Conservation (phyloP, 2,797 vertebrate species). For the Crenichthys baileyi region DNA sequence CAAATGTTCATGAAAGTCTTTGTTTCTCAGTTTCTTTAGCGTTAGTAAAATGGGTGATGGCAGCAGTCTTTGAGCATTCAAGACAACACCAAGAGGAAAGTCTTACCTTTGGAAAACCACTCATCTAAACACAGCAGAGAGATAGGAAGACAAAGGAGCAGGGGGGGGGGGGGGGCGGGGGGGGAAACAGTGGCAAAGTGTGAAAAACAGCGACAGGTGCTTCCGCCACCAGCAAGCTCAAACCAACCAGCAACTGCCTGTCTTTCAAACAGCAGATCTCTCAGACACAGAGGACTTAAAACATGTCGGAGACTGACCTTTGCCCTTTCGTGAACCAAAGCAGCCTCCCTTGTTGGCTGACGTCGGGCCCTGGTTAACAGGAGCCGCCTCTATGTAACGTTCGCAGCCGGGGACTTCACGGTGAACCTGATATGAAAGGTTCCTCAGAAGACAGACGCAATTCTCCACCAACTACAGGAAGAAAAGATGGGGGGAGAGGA, state of each 20-base stretch:
- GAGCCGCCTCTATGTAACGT: slow-evolving; percentile 84
- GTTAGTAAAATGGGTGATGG: slow-evolving; percentile 55
- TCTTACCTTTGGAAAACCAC: slow-evolving; percentile 99
- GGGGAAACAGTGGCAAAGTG: slow-evolving; percentile 71
- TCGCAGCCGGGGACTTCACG: slow-evolving; percentile 92
- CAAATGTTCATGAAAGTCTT: slow-evolving; percentile 44
- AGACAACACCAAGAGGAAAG: slow-evolving; percentile 68
- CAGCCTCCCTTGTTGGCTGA: slow-evolving; percentile 90
- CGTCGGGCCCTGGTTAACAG: slow-evolving; percentile 71
- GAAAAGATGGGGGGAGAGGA: neutral
- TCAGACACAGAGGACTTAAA: slow-evolving; percentile 2
- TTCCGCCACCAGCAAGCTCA: slow-evolving; percentile 73
- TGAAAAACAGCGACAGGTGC: slow-evolving; percentile 78
- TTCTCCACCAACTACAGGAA: slow-evolving; percentile 92
- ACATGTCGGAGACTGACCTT: slow-evolving; percentile 83
- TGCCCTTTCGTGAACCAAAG: slow-evolving; percentile 95
- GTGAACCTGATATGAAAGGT: slow-evolving; percentile 97
- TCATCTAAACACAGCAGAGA: slow-evolving; percentile 85
- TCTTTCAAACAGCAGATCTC: slow-evolving; percentile 42
- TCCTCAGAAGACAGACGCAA: slow-evolving; percentile 94
- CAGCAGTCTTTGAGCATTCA: slow-evolving; percentile 31
- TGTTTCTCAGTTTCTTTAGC: slow-evolving; percentile 12
- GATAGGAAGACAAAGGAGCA: slow-evolving; percentile 60
- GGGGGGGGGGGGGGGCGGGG: slow-evolving; percentile 43
- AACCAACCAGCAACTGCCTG: slow-evolving; percentile 49